Evolutionary conservation across 2,113 vertebrate genomes (phyloP).

Genomic region (Regulus satrapa): DNA sequence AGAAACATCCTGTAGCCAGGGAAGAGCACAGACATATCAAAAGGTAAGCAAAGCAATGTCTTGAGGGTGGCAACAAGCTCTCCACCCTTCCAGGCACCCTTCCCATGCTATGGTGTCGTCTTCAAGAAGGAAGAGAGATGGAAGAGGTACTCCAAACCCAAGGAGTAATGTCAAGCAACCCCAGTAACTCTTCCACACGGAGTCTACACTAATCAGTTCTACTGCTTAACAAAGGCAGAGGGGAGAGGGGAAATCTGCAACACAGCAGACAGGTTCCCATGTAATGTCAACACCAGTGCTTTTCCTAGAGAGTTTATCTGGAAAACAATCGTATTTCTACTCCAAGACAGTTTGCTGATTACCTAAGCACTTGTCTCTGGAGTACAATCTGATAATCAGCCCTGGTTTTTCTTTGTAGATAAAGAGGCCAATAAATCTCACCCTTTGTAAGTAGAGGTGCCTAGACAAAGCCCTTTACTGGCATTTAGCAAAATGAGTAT

Average conservation of each 20-base stretch:
- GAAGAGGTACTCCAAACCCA: not conserved
- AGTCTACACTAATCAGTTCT: not conserved
- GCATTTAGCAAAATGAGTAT: conserved; percentile 71
- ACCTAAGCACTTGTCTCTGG: conserved; percentile 76
- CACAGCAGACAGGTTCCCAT: not conserved
- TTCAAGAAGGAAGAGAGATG: not conserved
- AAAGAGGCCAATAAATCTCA: conserved; percentile 81
- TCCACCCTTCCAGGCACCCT: not conserved
- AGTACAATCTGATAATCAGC: conserved; percentile 78
- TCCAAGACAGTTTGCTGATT: conserved; percentile 75
- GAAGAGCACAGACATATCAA: not conserved
- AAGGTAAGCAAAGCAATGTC: not conserved
- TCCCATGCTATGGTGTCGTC: not conserved
- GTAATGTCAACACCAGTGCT: conserved; percentile 75
- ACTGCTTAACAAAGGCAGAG: not conserved
- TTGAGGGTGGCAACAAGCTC: not conserved
- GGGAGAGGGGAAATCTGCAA: not conserved
- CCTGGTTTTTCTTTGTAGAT: conserved; percentile 72
- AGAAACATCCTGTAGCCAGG: not conserved
- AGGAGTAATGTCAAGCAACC: not conserved
- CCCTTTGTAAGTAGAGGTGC: conserved; percentile 69
- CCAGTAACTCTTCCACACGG: not conserved
- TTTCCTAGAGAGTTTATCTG: conserved; percentile 75
- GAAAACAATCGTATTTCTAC: conserved; percentile 71
- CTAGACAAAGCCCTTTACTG: conserved; percentile 74